Evolutionary conservation across 2,888 invertebrate species (phyloP).

Genomic region (Scaptomyza parva): DNA sequence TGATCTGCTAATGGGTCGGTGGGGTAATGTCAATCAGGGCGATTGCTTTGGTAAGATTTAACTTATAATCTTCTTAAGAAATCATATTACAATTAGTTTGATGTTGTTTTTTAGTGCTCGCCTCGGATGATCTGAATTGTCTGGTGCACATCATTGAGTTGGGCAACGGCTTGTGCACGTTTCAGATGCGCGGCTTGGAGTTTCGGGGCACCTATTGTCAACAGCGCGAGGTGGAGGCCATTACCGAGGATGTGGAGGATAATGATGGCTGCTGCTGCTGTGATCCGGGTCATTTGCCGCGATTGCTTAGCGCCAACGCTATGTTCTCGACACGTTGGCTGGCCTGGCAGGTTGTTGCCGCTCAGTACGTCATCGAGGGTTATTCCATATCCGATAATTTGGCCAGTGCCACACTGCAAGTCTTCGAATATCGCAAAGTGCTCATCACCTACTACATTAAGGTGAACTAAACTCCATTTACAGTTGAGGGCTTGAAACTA

Average conservation of each 20-base stretch:
- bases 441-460: conserved; percentile 99
- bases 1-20: conserved; percentile 95
- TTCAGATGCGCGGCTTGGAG: conserved; percentile 98
- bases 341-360: conserved; percentile 98
- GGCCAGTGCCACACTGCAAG: conserved; percentile 98
- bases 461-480: conserved; percentile 85
- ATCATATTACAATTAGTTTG: too few species aligned
- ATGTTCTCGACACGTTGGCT: conserved; percentile 98
- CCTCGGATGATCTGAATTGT: conserved; percentile 99
- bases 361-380: conserved; percentile 99
- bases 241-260: conserved; percentile 96
- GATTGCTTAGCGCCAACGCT: conserved; percentile 97
- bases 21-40: conserved; percentile 98
- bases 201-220: conserved; percentile 99
- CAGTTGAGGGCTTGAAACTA: too few species aligned
- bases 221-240: conserved; percentile 99
- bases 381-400: conserved; percentile 99
- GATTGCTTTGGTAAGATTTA: conserved; percentile 91
- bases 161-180: conserved; percentile 99
- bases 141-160: conserved; percentile 98
- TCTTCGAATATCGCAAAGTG: conserved; percentile 98
- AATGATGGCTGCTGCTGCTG: conserved; percentile 98
- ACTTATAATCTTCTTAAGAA: too few species aligned
- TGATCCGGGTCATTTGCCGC: conserved; percentile 94
- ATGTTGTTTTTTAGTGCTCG: conserved; percentile 88